Percentiles rank a stretch among this genome's conserved stretches.
Conservation (phyloP, 2,888 invertebrate genomes). For the Tetropium fuscum region DNA sequence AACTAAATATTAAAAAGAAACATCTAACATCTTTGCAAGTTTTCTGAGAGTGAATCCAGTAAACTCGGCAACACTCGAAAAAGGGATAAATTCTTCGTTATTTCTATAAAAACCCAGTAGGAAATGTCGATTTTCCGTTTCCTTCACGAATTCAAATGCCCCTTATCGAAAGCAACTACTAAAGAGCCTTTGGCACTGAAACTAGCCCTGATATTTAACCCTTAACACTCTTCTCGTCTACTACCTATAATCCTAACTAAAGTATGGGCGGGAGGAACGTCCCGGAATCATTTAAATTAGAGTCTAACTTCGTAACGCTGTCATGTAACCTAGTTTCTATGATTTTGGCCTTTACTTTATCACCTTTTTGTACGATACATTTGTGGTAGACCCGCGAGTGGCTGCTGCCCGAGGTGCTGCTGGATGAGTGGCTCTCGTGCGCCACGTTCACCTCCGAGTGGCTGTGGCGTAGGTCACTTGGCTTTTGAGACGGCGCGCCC, state of each 20-base stretch:
- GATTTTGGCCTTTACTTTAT: constrained; percentile 64
- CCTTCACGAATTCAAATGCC: neutral
- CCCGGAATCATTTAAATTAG: constrained; percentile 72
- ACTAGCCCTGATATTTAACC: constrained; percentile 13
- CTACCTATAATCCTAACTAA: constrained; percentile 53
- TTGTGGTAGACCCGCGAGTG: constrained; percentile 58
- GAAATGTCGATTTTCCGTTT: too few relatives aligned
- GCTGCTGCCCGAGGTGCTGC: constrained; percentile 61
- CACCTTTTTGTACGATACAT: constrained; percentile 58
- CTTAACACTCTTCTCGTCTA: constrained; percentile 12
- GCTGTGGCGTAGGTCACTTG: constrained; percentile 67
- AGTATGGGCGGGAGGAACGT: constrained; percentile 75
- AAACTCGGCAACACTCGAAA: too few relatives aligned
- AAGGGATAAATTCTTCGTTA: too few relatives aligned
- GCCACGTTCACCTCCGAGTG: constrained; percentile 67
- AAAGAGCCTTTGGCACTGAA: constrained; percentile 15
- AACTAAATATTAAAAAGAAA: neutral
- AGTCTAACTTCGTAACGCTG: constrained; percentile 63
- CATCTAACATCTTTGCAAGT: neutral
- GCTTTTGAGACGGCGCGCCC: constrained; percentile 49
- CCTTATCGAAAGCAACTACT: neutral
- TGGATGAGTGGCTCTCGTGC: constrained; percentile 59
- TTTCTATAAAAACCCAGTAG: too few relatives aligned
- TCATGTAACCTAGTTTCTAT: constrained; percentile 61
- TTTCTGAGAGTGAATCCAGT: too few relatives aligned